Evolutionary conservation across 2,888 invertebrate genomes (phyloP).

Genomic region (Coleophora deauratella): DNA sequence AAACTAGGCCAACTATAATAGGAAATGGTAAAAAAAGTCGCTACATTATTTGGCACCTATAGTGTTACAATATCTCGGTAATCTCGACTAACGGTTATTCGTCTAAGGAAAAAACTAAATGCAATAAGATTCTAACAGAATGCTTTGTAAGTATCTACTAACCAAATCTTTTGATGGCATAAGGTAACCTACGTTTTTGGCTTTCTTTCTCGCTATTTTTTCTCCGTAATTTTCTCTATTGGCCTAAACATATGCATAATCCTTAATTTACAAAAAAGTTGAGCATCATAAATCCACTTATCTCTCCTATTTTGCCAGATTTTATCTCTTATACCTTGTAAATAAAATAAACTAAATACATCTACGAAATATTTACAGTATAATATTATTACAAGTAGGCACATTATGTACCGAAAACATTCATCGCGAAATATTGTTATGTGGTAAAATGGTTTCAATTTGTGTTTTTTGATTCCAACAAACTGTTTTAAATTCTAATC

Average conservation of each 20-base stretch:
- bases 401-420: conserved; percentile 60
- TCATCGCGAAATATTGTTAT: conserved; percentile 72
- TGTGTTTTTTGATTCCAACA: conserved; percentile 64
- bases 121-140: conserved; percentile 36
- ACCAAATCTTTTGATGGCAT: conserved; percentile 58
- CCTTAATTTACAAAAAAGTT: conserved; percentile 48
- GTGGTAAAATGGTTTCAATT: conserved; percentile 64
- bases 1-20: conserved; percentile 59
- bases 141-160: conserved; percentile 37
- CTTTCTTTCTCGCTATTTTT: conserved; percentile 44
- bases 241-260: conserved; percentile 46
- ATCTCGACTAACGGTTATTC: conserved; percentile 29
- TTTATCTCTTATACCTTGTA: conserved; percentile 57
- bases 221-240: conserved; percentile 30
- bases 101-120: conserved; percentile 13
- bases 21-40: conserved; percentile 54
- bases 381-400: conserved; percentile 59
- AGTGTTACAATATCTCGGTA: conserved; percentile 42
- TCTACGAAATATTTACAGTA: conserved; percentile 56
- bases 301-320: conserved; percentile 54
- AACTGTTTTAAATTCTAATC: conserved; percentile 61
- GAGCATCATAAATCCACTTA: conserved; percentile 55
- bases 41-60: conserved; percentile 71
- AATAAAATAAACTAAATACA: conserved; percentile 66
- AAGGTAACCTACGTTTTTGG: conserved; percentile 73